These are phyloP conservation scores for Ceuthmochares aereus DNA, from an alignment of 2,113 vertebrate species.

Conservation along the genomic window DNA sequence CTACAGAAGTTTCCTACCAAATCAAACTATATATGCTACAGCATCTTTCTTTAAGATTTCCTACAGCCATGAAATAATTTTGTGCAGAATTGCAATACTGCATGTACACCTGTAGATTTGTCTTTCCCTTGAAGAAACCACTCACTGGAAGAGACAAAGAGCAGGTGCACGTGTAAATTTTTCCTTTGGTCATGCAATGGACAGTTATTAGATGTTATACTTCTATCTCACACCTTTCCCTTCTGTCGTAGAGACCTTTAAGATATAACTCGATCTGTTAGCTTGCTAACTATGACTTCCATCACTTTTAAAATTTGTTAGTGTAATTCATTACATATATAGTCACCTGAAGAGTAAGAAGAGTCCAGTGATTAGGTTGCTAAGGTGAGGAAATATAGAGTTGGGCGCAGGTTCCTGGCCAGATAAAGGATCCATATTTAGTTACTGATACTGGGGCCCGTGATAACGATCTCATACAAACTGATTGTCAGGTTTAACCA, in stretches of 20 bases:
- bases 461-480: not conserved
- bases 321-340: not conserved
- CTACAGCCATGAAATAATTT: not conserved
- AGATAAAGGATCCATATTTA: not conserved
- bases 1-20: not conserved
- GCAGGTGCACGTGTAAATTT: not conserved
- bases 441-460: not conserved
- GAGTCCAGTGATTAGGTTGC: not conserved
- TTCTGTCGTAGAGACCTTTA: not conserved
- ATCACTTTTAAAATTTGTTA: not conserved
- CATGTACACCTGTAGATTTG: not conserved
- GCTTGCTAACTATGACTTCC: not conserved
- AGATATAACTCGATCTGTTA: not conserved
- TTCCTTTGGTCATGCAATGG: not conserved
- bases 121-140: not conserved
- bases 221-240: not conserved
- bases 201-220: not conserved
- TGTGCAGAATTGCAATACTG: not conserved
- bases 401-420: accelerated
- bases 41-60: not conserved
- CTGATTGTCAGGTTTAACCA: not conserved
- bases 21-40: not conserved
- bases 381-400: not conserved
- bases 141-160: not conserved
- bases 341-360: not conserved